phyloP scores from a whole-genome alignment of 2,797 vertebrate genomes.

The Emys orbicularis region DNA sequence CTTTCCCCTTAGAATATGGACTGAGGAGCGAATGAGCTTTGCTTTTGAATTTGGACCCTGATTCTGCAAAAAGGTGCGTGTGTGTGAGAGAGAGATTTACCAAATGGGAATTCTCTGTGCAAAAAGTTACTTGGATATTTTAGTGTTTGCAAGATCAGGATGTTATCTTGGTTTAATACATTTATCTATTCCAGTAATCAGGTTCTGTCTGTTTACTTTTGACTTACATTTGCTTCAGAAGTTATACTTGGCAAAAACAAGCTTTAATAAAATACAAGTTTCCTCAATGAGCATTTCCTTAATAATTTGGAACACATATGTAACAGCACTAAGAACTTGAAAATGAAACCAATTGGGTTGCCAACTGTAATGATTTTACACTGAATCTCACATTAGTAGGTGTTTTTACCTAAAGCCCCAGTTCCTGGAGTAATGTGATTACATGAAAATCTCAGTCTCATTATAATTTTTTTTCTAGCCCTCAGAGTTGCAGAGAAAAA shows the following conservation, averaged over 20 bases:
- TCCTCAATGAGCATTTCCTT: not conserved
- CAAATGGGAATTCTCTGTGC: not conserved
- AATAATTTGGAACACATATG: not conserved
- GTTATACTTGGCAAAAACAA: not conserved
- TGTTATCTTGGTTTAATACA: not conserved
- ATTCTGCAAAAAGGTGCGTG: not conserved
- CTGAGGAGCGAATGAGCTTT: not conserved
- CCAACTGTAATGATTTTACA: not conserved
- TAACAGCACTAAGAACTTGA: not conserved
- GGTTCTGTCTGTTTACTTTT: not conserved
- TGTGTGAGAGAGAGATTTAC: not conserved
- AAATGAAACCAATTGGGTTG: not conserved
- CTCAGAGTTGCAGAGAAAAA: too few relatives aligned
- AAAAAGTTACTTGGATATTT: not conserved
- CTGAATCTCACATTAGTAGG: not conserved
- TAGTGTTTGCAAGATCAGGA: not conserved
- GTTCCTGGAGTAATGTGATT: not conserved
- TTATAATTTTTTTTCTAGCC: too few relatives aligned
- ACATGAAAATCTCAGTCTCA: not conserved
- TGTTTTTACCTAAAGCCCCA: not conserved
- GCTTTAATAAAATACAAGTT: not conserved
- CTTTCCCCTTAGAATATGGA: not conserved
- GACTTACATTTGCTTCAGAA: not conserved
- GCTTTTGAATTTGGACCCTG: not conserved
- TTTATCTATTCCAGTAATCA: not conserved